Conservation (phyloP, 2,113 vertebrate genomes). For the Emydocephalus ijimae region DNA sequence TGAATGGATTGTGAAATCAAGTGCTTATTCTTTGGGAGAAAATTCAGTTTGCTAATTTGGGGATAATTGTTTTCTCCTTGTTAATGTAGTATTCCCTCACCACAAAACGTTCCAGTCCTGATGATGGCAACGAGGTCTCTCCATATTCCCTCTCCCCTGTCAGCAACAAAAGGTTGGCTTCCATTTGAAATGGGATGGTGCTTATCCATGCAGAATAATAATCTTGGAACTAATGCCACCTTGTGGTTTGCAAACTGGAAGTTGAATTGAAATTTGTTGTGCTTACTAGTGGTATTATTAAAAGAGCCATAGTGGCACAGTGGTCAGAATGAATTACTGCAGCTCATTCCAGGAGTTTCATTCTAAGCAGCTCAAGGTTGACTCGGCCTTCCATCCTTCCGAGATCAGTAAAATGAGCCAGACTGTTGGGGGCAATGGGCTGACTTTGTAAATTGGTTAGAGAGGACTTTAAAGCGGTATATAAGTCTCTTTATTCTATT, state of each 20-base stretch:
- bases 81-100: constrained; percentile 86
- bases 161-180: constrained; percentile 91
- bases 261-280: not conserved
- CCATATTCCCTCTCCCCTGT: constrained; percentile 96
- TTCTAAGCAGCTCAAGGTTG: no score
- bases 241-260: not conserved
- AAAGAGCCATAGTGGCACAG: no score
- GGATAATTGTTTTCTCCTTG: not conserved
- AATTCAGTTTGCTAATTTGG: not conserved
- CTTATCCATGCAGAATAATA: not conserved
- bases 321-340: no score
- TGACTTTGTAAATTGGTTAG: no score
- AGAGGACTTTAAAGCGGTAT: no score
- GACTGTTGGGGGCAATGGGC: no score
- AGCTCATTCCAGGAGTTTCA: no score
- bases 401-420: no score
- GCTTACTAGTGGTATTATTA: no score
- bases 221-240: not conserved
- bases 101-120: constrained; percentile 87
- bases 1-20: not conserved
- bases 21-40: not conserved
- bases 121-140: constrained; percentile 93
- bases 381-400: no score
- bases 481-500: no score
- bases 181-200: fast-evolving